Base-by-base conservation (phyloP, 2,888 invertebrate genomes). In the Chloromyia formosa region DNA sequence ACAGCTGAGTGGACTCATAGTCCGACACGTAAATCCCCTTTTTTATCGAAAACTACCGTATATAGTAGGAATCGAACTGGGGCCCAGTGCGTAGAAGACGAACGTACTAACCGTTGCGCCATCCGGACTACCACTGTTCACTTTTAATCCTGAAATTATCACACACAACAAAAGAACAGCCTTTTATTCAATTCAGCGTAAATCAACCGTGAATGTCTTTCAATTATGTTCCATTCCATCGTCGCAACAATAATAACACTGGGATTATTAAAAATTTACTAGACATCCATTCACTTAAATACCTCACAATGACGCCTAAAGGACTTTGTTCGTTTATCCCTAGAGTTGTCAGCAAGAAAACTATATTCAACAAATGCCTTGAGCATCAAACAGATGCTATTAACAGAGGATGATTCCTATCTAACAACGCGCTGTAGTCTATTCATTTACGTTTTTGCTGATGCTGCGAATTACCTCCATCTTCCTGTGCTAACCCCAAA, bases 371-470 rank as follows among this genome's bases (percentile, higher is more conserved):
- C 9, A 62, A 35, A 23, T 62, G 3, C 16, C 14, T n/a, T 16
- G 16, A 71, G 40, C 71, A 22, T 71, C 42, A n/a, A n/a, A n/a
- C n/a, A n/a, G n/a, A n/a, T 40, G 40, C 40, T 40, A 71, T 71
- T 71, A 71, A 58, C 35, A 58, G 56, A 56, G 22, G 16, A 71
- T 40, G 71, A 71, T 56, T 40, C 58, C 71, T 56, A 18, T 58
- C 40, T 71, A 71, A 35, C 40, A 18, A 1, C 14, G 12, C 53
- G 27, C 22, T 27, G 62, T n/a, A 35, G 2, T 62, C 27, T 9
- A 14, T 16, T 61, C 27, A 10, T 14, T 18, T 27, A 3, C 62
- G 40, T 66, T 49, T 45, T 12, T 9, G 22, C 35, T 49, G 40
- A 56, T 40, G 40, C 35, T 58, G 40, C 58, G 45, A 4, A 49